Evolutionary conservation across 2,888 invertebrate genomes (phyloP).

Genomic region (Drosophila kambysellisi): DNA sequence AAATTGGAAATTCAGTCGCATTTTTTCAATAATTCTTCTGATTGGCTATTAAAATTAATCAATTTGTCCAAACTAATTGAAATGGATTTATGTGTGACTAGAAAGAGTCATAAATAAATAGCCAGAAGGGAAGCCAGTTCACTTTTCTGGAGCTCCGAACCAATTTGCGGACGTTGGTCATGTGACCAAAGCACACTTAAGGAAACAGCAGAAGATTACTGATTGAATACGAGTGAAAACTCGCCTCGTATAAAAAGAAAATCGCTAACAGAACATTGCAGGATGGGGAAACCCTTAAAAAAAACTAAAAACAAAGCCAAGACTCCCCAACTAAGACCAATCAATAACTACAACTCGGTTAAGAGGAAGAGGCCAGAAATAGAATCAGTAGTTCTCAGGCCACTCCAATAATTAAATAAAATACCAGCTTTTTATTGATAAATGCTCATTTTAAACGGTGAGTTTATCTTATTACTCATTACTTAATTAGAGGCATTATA

Average conservation of each 20-base stretch:
- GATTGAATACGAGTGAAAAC: neutral
- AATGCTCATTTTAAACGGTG: neutral
- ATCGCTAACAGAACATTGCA: neutral
- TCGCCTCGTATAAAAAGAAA: neutral
- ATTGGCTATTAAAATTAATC: neutral
- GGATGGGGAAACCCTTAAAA: neutral
- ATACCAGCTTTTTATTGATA: neutral
- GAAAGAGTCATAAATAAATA: neutral
- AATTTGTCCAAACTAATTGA: neutral
- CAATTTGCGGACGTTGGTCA: neutral
- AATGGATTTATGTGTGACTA: neutral
- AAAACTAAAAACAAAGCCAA: neutral
- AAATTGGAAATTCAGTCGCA: slow-evolving; percentile 1
- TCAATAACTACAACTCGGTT: neutral
- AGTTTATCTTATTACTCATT: neutral
- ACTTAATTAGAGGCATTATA: neutral
- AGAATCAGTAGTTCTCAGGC: neutral
- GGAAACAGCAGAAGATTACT: neutral
- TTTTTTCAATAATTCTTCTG: neutral
- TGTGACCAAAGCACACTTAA: neutral
- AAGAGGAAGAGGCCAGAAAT: neutral
- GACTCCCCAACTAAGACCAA: neutral
- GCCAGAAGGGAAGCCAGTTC: neutral
- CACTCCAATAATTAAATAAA: neutral
- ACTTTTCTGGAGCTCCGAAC: neutral